Base-by-base conservation (phyloP, 2,113 vertebrate species). In the Callaeas wilsoni region DNA sequence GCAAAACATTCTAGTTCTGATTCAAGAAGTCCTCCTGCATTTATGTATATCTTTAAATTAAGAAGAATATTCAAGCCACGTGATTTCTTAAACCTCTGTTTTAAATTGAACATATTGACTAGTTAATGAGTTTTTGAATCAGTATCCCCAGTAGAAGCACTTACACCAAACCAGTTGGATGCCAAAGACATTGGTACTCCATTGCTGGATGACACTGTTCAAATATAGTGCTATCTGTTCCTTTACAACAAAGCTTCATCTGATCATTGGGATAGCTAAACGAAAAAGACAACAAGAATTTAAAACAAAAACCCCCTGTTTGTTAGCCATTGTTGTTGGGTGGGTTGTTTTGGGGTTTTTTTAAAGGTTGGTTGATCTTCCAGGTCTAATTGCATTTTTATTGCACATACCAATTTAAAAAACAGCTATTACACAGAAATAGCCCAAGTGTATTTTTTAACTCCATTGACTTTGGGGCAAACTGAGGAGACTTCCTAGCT, bases 211-310 rank as follows among this genome's bases (percentile, higher is more conserved):
- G 97, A 94, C 98, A 97, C 64, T 96, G 97, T 81, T 98, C 97
- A 95, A 97, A 98, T n/a, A 97, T 68, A 73, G 97, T 90, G 13
- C 91, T 97, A 64, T 97, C 97, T 56, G 95, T 96, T 83, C 97
- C 97, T 96, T 98, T 97, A 74, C 84, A 98, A 75, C 97, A 98
- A 84, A 98, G 94, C 74, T 97, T 98, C 87, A 97, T 97, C 80
- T 98, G 97, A 41, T 97, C 98, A 84, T 91, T 39, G 18, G 94
- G 94, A 75, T 98, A 98, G 86, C 89, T 96, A 89, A 98, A 97
- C 90, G 15, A 63, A 94, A 92, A 97, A 90, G 75, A 64, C 85
- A 30, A 68, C 15, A 46, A 84, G 47, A 70, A 79, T 35, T 84
- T 46, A 46, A 59, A 94, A 7, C 27, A n/a, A 76, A 37, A 57